Base-by-base conservation (phyloP, 2,797 vertebrate species). In the Arnoldichthys spilopterus region DNA sequence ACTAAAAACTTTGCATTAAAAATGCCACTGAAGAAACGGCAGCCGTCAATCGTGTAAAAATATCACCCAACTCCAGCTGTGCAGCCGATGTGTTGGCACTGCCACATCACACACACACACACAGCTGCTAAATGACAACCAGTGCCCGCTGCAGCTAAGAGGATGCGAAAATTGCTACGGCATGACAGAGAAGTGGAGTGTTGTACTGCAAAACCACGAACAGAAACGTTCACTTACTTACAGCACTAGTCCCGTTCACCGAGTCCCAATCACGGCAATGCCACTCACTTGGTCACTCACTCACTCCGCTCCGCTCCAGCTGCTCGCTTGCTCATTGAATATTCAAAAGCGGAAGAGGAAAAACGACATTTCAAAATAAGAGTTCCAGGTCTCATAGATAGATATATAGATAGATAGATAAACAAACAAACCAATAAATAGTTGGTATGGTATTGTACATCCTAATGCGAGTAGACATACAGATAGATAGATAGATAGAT, bases 91-190 rank as follows among this genome's bases (percentile, higher is more conserved):
- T 82, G 82, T 16, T 16, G 26, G 2, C 59, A 34, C 9, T 88
- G 92, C 89, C 90, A 92, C 90, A 93, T 93, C 89, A 85, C 91
- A 86, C 76, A n/a, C n/a, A n/a, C n/a, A n/a, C n/a, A n/a, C n/a
- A n/a, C n/a, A 80, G 78, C 69, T 26, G 66, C 43, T 70, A 8
- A n/a, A 76, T 8, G 78, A 61, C 76, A 47, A 43, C 58, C 59
- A 3, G 51, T 5, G 1, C 4, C 51, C 51, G 4, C 51, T 18
- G 51, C 45, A 2, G 45, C 45, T 2, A n/a, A 56, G 12, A 11
- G 6, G 53, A n/a, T 56, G 53, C 53, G 5, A 1, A 4, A 18
- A 4, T 51, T n/a, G 6, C 2, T 1, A 8, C 6, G 1, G 15
- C 18, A 68, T 15, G 72, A 68, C 16, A 34, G 54, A 20, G 72